Conservation (phyloP, 2,888 invertebrate species). For the Chloromyia formosa region DNA sequence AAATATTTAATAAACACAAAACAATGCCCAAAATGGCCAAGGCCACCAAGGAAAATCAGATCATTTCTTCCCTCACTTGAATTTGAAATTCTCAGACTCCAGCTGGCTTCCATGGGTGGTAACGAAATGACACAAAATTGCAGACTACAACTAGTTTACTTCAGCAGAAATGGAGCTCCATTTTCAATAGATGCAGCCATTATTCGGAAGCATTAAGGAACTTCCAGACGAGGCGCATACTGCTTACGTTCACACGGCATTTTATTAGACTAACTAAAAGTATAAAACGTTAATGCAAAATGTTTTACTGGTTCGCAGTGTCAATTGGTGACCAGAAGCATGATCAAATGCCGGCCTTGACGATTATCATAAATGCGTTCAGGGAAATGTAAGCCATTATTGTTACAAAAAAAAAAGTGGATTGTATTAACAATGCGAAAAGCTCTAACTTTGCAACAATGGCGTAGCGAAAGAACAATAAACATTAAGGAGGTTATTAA, state of each 20-base stretch:
- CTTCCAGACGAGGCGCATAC: too few relatives aligned
- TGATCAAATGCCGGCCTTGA: background rate
- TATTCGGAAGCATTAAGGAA: background rate
- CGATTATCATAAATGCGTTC: constrained; percentile 3
- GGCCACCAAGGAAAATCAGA: constrained; percentile 5
- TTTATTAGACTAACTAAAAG: background rate
- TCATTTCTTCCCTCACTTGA: background rate
- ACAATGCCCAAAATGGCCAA: constrained; percentile 30
- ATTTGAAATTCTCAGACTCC: too few relatives aligned
- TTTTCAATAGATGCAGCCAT: constrained; percentile 1
- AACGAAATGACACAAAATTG: background rate
- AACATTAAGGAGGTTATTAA: background rate
- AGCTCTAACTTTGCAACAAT: background rate
- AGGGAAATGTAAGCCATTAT: background rate
- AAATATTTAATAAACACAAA: constrained; percentile 10
- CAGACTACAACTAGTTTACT: too few relatives aligned
- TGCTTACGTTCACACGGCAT: background rate
- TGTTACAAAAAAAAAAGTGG: too few relatives aligned
- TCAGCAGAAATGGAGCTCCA: background rate
- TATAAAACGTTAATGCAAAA: constrained; percentile 1
- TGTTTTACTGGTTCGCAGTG: background rate
- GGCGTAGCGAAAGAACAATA: background rate
- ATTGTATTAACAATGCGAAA: background rate
- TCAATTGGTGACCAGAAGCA: background rate
- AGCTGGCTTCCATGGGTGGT: background rate